These are phyloP conservation scores for Galeruca laticollis DNA, from an alignment of 2,888 invertebrate species.

Conservation along the genomic window DNA sequence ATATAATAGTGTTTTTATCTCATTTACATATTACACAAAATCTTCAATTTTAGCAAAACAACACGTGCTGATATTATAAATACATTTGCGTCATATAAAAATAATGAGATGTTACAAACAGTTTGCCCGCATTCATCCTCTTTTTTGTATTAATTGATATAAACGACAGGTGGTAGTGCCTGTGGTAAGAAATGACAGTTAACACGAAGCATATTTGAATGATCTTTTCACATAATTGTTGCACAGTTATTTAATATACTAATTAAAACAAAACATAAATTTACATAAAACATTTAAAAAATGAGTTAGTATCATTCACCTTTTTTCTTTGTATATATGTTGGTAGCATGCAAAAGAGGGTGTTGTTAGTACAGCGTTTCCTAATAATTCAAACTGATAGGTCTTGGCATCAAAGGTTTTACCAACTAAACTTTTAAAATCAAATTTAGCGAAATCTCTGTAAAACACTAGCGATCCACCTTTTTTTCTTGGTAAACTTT, in stretches of 20 bases:
- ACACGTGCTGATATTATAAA: conserved; percentile 15
- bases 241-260: too few species aligned
- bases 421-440: conserved; percentile 64
- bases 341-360: conserved; percentile 46
- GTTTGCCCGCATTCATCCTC: too few species aligned
- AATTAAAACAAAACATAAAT: not conserved
- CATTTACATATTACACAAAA: conserved; percentile 26
- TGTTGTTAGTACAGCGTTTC: conserved; percentile 57
- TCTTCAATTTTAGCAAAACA: conserved; percentile 3
- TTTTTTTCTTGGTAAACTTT: conserved; percentile 39
- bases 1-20: not conserved
- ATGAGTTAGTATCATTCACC: conserved; percentile 48
- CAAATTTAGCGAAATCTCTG: conserved; percentile 55
- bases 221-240: too few species aligned
- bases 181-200: too few species aligned
- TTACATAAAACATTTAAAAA: not conserved
- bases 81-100: not conserved
- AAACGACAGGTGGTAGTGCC: too few species aligned
- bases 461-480: conserved; percentile 47
- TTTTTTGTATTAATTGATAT: too few species aligned
- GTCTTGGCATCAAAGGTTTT: conserved; percentile 63
- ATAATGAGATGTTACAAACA: too few species aligned
- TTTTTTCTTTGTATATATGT: conserved; percentile 47
- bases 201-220: too few species aligned
- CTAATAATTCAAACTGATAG: conserved; percentile 64